Conservation (phyloP, 2,888 invertebrate genomes). For the Meta bourneti region DNA sequence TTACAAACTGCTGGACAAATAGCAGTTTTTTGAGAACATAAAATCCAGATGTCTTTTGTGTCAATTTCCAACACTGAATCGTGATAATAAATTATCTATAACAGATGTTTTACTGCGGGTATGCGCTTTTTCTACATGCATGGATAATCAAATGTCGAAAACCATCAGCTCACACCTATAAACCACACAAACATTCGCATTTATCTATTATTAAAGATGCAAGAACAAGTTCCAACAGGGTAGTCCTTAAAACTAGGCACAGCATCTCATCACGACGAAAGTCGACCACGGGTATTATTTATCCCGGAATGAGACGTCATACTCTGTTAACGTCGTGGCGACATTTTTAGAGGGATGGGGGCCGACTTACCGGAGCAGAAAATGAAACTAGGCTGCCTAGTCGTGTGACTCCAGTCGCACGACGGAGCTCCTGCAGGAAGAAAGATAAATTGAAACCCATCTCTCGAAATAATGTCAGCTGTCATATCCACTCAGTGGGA, state of each 20-base stretch:
- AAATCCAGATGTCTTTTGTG: too few relatives aligned
- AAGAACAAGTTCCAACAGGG: too few relatives aligned
- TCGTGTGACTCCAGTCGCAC: not conserved
- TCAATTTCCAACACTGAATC: too few relatives aligned
- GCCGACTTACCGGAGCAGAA: conserved; percentile 18
- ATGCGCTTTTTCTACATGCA: too few relatives aligned
- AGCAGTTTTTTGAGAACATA: too few relatives aligned
- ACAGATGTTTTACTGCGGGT: too few relatives aligned
- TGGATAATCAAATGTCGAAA: too few relatives aligned
- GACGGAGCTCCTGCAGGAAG: not conserved
- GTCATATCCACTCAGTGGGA: conserved; percentile 50
- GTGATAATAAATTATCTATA: too few relatives aligned
- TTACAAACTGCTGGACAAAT: too few relatives aligned
- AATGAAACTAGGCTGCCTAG: conserved; percentile 32
- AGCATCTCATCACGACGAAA: not conserved
- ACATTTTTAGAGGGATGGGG: not conserved
- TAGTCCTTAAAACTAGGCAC: not conserved
- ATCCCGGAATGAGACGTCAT: conserved; percentile 19
- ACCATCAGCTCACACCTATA: too few relatives aligned
- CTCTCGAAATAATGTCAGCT: conserved; percentile 66
- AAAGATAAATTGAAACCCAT: conserved; percentile 67
- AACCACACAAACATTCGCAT: too few relatives aligned
- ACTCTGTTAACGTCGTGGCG: conserved; percentile 32
- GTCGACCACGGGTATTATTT: conserved; percentile 22
- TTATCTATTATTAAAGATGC: too few relatives aligned